Evolutionary conservation across 1,140 invertebrate genomes (phyloP).

Genomic region (Sarcophaga bullata): DNA sequence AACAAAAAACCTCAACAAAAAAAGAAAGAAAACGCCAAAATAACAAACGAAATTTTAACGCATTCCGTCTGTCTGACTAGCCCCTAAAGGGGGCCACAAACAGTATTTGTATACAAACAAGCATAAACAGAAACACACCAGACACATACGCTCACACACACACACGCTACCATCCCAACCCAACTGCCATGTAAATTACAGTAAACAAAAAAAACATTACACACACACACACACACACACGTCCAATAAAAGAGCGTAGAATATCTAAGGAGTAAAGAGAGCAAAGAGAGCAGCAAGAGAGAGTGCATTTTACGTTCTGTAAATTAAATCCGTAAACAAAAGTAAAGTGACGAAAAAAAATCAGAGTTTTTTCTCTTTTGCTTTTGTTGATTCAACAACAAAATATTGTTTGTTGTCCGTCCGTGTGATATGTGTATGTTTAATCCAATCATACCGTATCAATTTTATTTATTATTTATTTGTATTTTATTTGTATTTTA

Average conservation of each 20-base stretch:
- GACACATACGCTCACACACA: too few species aligned
- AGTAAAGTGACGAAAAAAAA: neutral
- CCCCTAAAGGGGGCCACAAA: neutral
- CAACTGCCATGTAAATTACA: too few species aligned
- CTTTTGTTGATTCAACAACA: too few species aligned
- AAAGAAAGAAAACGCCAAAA: neutral
- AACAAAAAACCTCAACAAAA: neutral
- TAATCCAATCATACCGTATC: constrained; percentile 24
- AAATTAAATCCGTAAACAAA: neutral
- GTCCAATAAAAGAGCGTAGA: neutral
- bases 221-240: neutral
- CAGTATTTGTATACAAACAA: too few species aligned
- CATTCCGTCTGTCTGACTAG: neutral
- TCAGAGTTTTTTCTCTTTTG: neutral
- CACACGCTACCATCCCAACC: too few species aligned
- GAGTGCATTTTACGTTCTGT: neutral
- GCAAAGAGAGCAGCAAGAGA: neutral
- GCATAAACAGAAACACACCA: too few species aligned
- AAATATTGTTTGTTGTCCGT: neutral
- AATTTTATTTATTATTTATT: neutral
- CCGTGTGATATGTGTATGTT: neutral
- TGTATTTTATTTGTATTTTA: neutral
- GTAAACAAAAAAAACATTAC: neutral
- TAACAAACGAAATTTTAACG: neutral
- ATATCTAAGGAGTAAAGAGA: neutral